Base-by-base conservation (phyloP, 2,888 invertebrate species). In the Netelia fuscicornis region DNA sequence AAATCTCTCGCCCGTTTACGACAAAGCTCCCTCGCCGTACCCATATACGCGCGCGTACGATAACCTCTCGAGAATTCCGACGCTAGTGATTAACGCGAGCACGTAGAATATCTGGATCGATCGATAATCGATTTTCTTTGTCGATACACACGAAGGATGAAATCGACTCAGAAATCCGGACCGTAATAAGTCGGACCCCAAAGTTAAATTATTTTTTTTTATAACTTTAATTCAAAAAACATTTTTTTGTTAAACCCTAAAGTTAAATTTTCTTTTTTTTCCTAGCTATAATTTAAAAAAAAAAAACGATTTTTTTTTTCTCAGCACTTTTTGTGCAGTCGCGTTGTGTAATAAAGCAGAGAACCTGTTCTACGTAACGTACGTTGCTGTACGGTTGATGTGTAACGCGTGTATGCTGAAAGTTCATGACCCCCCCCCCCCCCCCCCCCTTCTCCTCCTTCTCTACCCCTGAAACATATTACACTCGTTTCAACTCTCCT, bases 1-100 rank as follows among this genome's bases (percentile, higher is more conserved):
- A 71, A 82, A 82, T 82, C 81, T 76, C 76, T 20, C 37, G 64
- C 64, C n/a, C 64, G 75, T 82, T 82, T 56, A 76, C 81, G 81
- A 82, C 71, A 81, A 76, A 75, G 68, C 52, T 48, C 48, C 8
- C 48, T 48, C 10, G 48, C 48, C 9, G 48, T 48, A 10, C 48
- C 30, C 6, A 37, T 48, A 48, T 48, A 1, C 48, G 13, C 11
- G 13, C 13, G 13, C 13, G 13, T n/a, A 56, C 62, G 70, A 74
- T 74, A 74, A 68, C 75, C 37, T 37, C 37, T 6, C 5, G 54
- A 75, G 75, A 75, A 81, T 75, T 70, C 62, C 75, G 25, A n/a
- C 52, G 48, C 48, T 13, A 48, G 48, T 48, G 13, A 30, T 68
- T 60, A 42, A 20, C 23, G 25, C 20, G 13, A 44, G 30, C n/a